Base-by-base conservation (phyloP, 2,888 invertebrate species). In the Chrysolina haemoptera region DNA sequence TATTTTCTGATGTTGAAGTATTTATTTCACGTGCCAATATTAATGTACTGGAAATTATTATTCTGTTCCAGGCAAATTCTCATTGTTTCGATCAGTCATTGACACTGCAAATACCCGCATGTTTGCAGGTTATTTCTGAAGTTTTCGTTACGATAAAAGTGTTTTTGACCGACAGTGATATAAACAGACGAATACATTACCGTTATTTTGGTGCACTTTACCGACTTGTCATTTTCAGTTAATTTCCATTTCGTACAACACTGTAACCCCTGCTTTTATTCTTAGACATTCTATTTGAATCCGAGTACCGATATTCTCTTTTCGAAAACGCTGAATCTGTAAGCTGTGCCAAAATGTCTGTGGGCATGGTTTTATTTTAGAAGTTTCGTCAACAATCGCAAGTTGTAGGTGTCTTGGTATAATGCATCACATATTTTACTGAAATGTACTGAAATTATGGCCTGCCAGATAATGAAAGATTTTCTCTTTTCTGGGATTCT, bases 341-440 rank as follows among this genome's bases (percentile, higher is more conserved):
- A 5, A 22, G 53, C 53, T 20, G 53, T 53, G 53, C 53, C 53
- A 53, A 53, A 22, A 53, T 53, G 53, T 53, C 53, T 11, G 53
- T 53, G 12, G 53, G 10, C 16, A 53, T 53, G 18, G 53, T 20
- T 11, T 53, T 53, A 14, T 53, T 20, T 53, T 53, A 53, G 53
- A 16, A 53, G 5, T 14, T 53, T 18, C 53, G 53, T 53, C 18
- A 53, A 53, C 20, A 20, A 35, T 11, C 12, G 11, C 10, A 1
- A 53, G 53, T 53, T 20, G 53, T 53, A 53, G 53, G 53, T 53
- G 53, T 20, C 18, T 53, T 53, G 18, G 53, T 11, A 14, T 18
- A 10, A 20, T 12, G 10, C 20, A 53, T 53, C 22, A 53, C 20
- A 11, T 20, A 16, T 18, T 1, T 53, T 3, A 22, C 53, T 18